Percentiles rank a stretch among this genome's conserved stretches.
These are phyloP conservation scores for Adelosebastes latens DNA, from an alignment of 2,797 vertebrate species.

Conservation along the genomic window DNA sequence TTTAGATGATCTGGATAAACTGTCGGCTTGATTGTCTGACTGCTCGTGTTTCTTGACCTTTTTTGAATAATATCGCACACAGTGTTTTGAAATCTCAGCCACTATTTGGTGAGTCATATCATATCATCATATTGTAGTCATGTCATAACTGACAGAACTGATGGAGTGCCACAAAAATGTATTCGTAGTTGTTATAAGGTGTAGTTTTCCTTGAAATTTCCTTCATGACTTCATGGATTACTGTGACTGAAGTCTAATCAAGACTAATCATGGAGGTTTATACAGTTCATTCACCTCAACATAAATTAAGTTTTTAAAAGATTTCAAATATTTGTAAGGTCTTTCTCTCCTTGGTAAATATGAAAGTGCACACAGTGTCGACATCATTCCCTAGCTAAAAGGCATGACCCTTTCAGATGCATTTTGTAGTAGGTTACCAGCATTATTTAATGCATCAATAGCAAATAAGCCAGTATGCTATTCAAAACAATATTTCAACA, in stretches of 20 bases:
- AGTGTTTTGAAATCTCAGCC: background rate
- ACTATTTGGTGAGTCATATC: background rate
- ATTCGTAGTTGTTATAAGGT: fast-evolving
- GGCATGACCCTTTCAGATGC: background rate
- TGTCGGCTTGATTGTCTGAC: background rate
- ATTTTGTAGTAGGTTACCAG: background rate
- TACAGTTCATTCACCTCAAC: background rate
- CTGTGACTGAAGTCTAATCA: background rate
- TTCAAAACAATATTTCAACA: background rate
- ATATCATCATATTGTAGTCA: too few species aligned
- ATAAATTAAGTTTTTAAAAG: background rate
- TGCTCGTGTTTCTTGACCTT: background rate
- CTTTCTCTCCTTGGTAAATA: background rate
- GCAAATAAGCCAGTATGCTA: background rate
- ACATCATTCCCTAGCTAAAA: background rate
- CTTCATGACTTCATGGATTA: background rate
- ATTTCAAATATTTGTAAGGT: background rate
- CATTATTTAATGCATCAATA: background rate
- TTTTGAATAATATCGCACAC: background rate
- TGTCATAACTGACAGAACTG: background rate
- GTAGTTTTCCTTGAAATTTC: background rate
- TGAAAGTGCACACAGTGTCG: background rate
- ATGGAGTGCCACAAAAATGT: background rate
- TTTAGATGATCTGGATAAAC: background rate
- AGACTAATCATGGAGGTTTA: background rate